Evolutionary conservation across 2,888 invertebrate genomes (phyloP).

Genomic region (Acanthosoma haemorrhoidale): DNA sequence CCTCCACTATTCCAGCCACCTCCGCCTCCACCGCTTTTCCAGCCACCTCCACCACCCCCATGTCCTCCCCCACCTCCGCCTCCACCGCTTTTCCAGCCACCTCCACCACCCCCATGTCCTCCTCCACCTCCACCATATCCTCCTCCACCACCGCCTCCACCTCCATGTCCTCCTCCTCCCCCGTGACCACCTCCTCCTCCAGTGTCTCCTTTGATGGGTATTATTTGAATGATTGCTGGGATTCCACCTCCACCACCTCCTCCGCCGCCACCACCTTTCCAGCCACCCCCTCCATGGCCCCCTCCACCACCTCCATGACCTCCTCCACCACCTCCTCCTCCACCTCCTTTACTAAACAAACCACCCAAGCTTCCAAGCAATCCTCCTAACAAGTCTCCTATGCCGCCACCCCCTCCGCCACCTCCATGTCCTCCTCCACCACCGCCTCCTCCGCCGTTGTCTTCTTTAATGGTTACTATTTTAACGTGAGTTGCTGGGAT

Average conservation of each 20-base stretch:
- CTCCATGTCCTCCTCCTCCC: background rate
- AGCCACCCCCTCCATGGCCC: background rate
- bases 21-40: background rate
- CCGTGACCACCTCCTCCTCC: background rate
- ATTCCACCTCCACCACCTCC: background rate
- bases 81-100: background rate
- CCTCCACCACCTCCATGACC: background rate
- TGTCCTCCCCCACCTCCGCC: background rate
- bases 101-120: background rate
- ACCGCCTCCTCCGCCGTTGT: background rate
- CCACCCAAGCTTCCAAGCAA: no score
- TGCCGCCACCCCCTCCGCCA: background rate
- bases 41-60: background rate
- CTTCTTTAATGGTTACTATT: no score
- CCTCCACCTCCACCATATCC: background rate
- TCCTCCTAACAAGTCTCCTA: background rate
- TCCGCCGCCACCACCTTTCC: background rate
- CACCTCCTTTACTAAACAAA: no score
- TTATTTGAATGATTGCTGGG: background rate
- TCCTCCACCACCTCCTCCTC: background rate
- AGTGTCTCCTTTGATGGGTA: no score
- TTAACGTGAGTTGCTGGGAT: no score
- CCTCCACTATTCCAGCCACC: background rate
- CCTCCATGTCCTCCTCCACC: background rate
- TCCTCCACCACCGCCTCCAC: background rate